A percentile compares a stretch with the other conserved stretches of the same genome.
Conservation (phyloP, 2,797 vertebrate genomes). For the Naso thynnoides region DNA sequence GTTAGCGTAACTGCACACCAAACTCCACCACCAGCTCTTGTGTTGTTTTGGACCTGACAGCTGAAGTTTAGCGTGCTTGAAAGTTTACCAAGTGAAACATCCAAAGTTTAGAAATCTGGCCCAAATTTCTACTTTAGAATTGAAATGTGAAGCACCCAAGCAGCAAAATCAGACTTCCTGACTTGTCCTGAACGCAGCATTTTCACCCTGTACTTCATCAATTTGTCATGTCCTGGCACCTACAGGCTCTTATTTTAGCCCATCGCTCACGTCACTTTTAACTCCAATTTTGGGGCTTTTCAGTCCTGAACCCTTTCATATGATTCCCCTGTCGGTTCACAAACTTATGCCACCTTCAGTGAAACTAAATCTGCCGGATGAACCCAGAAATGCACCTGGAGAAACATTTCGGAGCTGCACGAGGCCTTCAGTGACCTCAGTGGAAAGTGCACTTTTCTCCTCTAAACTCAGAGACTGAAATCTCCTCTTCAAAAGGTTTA, state of each 20-base stretch:
- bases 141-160: background rate
- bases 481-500: background rate
- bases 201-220: slow-evolving; percentile 21
- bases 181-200: slow-evolving; percentile 32
- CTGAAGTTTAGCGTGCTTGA: background rate
- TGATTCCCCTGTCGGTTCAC: background rate
- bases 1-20: background rate
- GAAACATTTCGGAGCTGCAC: background rate
- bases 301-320: background rate
- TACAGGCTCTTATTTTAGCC: background rate
- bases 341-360: background rate
- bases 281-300: background rate
- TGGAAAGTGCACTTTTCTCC: no score
- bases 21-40: no score
- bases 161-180: background rate
- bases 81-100: background rate
- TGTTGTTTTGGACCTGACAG: background rate
- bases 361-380: background rate
- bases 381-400: background rate
- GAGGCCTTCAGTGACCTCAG: background rate
- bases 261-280: fast-evolving
- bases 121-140: background rate
- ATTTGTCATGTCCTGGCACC: background rate
- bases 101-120: background rate
- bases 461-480: background rate